These are phyloP conservation scores for Leptoteleia sp. DNA, from an alignment of 1,140 invertebrate genomes.

Conservation along the genomic window DNA sequence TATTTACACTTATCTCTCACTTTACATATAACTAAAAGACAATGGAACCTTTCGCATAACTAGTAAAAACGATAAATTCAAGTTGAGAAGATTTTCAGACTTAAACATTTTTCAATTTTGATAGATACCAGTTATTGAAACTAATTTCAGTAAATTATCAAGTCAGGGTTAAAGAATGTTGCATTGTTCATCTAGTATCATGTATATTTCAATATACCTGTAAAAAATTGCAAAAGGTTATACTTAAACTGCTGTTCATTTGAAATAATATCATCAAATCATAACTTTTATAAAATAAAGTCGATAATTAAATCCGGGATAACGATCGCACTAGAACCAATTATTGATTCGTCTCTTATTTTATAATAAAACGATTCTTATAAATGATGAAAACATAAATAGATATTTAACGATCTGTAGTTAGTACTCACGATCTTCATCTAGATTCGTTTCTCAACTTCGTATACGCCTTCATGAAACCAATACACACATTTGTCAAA, in stretches of 20 bases:
- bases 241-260: background rate
- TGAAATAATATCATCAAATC: background rate
- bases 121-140: too few species aligned
- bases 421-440: background rate
- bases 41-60: too few species aligned
- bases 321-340: background rate
- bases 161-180: too few species aligned
- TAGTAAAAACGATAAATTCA: too few species aligned
- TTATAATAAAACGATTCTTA: background rate
- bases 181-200: too few species aligned
- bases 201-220: too few species aligned
- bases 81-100: too few species aligned
- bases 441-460: background rate
- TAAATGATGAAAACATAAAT: background rate
- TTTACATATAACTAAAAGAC: background rate
- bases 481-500: background rate
- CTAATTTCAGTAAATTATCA: too few species aligned
- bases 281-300: background rate
- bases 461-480: too few species aligned
- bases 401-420: background rate
- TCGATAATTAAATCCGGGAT: background rate
- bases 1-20: conserved; percentile 18
- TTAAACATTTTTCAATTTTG: too few species aligned
- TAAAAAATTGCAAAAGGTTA: too few species aligned
- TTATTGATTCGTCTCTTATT: background rate